Base-by-base conservation (phyloP, 2,888 invertebrate genomes). In the Bugula neritina region DNA sequence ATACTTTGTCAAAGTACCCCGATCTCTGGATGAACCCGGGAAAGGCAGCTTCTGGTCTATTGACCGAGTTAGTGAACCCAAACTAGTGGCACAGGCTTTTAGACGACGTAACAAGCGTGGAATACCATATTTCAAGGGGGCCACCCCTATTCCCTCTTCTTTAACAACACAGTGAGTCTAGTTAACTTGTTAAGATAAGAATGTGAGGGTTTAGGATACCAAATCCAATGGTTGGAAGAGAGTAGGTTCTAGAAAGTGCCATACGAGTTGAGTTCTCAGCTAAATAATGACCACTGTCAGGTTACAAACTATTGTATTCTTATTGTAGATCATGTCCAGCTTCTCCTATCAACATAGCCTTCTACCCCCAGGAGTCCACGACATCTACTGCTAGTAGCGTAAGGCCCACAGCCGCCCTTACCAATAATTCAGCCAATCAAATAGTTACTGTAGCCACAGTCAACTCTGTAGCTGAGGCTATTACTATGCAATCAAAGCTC, bases 41-140 rank as follows among this genome's bases (percentile, higher is more conserved):
- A 96, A 96, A 84, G 95, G 95, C 75, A 93, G 93, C 74, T 96
- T 95, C 86, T 96, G 95, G 95, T 89, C 93, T 80, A 94, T 96
- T 84, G 95, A 96, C 87, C 93, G 93, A 31, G 91, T 92, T 82
- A 92, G 92, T 75, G 94, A 95, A 85, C 89, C 90, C 73, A 95
- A 95, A 86, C 88, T 95, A 76, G 93, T 94, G 79, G 94, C 95
- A 86, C 93, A 94, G 80, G 93, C 94, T 75, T 95, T 94, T 86
- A 89, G 93, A 73, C 89, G 93, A 81, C 87, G 94, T 73, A 88
- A 94, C 74, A 94, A 94, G 80, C 88, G 94, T 73, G 94, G 70
- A 35, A 54, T 70, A 13, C 70, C 70, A 25, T 70, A n/a, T n/a
- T 70, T 70, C 35, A 70, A 43, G 29, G 54, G 52, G 21, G 35